Base-by-base conservation (phyloP, 2,888 invertebrate species). In the Calameuta pallipes region DNA sequence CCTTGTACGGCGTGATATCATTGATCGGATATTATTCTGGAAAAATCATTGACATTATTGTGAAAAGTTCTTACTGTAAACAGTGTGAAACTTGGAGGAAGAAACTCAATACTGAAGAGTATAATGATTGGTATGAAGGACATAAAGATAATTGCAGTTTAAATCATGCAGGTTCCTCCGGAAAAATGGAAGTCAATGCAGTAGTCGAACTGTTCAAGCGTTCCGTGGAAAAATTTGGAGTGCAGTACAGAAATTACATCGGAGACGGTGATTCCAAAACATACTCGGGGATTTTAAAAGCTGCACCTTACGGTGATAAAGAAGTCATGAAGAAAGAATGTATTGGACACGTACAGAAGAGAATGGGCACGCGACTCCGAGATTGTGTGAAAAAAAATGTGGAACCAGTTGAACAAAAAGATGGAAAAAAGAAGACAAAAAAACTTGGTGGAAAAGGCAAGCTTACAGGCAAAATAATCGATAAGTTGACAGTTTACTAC, bases 81-180 rank as follows among this genome's bases (percentile, higher is more conserved):
- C 68, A 56, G 78, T 85, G 80, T 80, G 71, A 85, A 71, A 31
- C 41, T 68, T 81, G 82, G 79, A 76, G 81, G 79, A 79, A 78
- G 69, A 76, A 80, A 79, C 74, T 80, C 73, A 69, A 81, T 75
- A 74, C 81, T n/a, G 83, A 78, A n/a, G 82, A 82, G 69, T 84
- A 77, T 80, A 78, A 84, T 78, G 78, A 82, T 30, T 84, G 83
- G 83, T 13, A 83, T 56, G 82, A 81, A 79, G 79, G 76, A 41
- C 81, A 85, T 75, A 73, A 33, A 35, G 36, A 79, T 37, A 13
- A 80, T 76, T 81, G 80, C 35, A 37, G 74, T 9, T 75, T 79
- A 35, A 82, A 82, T 76, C 80, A 79, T 75, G 36, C 33, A 37
- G 80, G 80, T 41, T 56, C 81, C 73, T 71, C 83, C n/a, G 80